phyloP scores from a whole-genome alignment of 2,113 vertebrate genomes.

The Ptilonorhynchus violaceus region DNA sequence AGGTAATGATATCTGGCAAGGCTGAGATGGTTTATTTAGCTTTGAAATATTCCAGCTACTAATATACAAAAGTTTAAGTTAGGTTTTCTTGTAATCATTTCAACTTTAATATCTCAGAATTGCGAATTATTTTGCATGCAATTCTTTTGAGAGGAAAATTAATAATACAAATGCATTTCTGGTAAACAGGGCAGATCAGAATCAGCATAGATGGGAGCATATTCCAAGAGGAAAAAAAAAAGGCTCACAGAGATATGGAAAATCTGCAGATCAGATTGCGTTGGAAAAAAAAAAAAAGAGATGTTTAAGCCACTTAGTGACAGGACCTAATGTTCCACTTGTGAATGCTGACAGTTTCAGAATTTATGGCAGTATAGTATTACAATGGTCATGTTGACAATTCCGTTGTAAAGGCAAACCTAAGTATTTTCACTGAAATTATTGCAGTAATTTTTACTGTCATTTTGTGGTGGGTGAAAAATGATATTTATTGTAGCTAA shows the following conservation, averaged over 20 bases:
- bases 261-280: neutral
- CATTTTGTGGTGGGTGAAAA: neutral
- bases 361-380: neutral
- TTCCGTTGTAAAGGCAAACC: neutral
- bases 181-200: neutral
- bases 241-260: neutral
- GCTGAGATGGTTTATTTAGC: neutral
- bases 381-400: accelerated
- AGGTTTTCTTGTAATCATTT: neutral
- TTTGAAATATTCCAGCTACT: neutral
- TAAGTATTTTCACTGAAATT: neutral
- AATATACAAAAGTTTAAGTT: neutral
- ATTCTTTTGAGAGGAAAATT: neutral
- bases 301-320: neutral
- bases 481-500: neutral
- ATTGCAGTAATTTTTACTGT: neutral
- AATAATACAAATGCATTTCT: neutral
- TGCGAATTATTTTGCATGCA: neutral
- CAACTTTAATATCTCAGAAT: neutral
- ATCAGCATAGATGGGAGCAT: neutral
- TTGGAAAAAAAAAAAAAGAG: neutral
- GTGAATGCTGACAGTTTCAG: neutral
- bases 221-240: neutral
- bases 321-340: neutral
- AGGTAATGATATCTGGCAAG: neutral